These are phyloP conservation scores for Fragum whitleyi DNA, from an alignment of 2,888 invertebrate species.

Conservation along the genomic window DNA sequence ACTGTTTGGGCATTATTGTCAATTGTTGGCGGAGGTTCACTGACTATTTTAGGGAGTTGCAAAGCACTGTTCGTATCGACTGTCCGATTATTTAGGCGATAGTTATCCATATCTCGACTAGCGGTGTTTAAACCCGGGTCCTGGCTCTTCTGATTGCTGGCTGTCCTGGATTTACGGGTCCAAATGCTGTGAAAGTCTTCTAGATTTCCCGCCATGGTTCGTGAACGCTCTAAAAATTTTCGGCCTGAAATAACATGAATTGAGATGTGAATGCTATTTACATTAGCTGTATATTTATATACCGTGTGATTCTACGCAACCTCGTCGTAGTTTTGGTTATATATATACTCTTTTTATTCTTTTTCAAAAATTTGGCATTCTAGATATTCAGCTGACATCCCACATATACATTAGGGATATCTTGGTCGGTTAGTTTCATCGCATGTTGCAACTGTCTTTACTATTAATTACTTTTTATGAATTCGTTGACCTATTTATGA, in stretches of 20 bases:
- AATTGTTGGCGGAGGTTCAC: constrained; percentile 49
- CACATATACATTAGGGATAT: no score
- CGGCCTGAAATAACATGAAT: constrained; percentile 46
- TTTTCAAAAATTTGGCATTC: no score
- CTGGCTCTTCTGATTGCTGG: constrained; percentile 41
- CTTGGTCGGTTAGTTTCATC: no score
- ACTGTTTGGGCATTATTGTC: constrained; percentile 27
- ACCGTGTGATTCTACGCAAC: no score
- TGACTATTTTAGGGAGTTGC: constrained; percentile 54
- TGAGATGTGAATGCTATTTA: no score
- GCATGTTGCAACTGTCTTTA: no score
- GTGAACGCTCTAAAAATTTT: constrained; percentile 52
- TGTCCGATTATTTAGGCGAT: background rate
- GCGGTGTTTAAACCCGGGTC: background rate
- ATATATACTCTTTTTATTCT: no score
- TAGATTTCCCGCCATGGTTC: constrained; percentile 37
- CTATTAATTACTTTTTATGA: no score
- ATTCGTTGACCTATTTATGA: no score
- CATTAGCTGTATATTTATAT: no score
- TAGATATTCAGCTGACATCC: no score
- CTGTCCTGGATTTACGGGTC: constrained; percentile 55
- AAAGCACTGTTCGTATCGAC: constrained; percentile 54
- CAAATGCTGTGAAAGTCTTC: constrained; percentile 54
- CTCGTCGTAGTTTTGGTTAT: no score
- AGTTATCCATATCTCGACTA: background rate